Percentiles rank a stretch among this genome's conserved stretches.
These are phyloP conservation scores for Cylas formicarius DNA, from an alignment of 1,140 invertebrate species.

Conservation along the genomic window DNA sequence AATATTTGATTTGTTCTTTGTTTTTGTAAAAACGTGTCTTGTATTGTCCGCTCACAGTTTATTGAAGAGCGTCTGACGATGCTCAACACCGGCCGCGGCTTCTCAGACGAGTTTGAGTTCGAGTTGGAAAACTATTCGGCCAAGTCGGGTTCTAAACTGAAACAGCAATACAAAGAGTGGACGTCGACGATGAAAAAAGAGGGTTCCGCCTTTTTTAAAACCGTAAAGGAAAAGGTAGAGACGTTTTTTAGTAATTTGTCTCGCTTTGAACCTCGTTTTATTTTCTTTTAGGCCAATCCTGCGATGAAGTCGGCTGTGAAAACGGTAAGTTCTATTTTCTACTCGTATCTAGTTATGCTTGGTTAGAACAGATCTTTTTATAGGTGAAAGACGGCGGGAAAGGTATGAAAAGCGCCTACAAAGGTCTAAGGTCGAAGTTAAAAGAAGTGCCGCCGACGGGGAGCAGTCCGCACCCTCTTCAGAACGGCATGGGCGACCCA, in stretches of 20 bases:
- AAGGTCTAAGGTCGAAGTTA: conserved; percentile 61
- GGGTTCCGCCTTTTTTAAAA: conserved; percentile 60
- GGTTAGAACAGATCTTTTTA: background rate
- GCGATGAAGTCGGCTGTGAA: conserved; percentile 74
- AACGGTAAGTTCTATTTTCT: conserved; percentile 54
- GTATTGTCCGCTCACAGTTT: conserved; percentile 54
- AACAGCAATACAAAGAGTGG: conserved; percentile 71
- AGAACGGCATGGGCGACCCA: conserved; percentile 41
- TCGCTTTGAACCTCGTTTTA: conserved; percentile 12
- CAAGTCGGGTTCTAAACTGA: conserved; percentile 67
- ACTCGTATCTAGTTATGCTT: background rate
- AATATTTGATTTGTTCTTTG: no score
- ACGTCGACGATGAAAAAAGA: conserved; percentile 49
- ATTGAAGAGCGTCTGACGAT: conserved; percentile 86
- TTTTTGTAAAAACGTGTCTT: conserved; percentile 3
- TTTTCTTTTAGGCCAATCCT: conserved; percentile 65
- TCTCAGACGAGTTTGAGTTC: conserved; percentile 91
- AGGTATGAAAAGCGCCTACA: conserved; percentile 65
- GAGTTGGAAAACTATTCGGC: conserved; percentile 82
- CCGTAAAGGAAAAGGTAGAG: conserved; percentile 65
- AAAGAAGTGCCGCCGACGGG: conserved; percentile 40
- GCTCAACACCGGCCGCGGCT: conserved; percentile 80
- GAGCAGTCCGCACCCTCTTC: conserved; percentile 31
- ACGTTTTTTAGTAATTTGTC: conserved; percentile 7
- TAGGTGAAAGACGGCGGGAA: conserved; percentile 72